Conservation (phyloP, 1,140 invertebrate species). For the Scaptomyza montana region DNA sequence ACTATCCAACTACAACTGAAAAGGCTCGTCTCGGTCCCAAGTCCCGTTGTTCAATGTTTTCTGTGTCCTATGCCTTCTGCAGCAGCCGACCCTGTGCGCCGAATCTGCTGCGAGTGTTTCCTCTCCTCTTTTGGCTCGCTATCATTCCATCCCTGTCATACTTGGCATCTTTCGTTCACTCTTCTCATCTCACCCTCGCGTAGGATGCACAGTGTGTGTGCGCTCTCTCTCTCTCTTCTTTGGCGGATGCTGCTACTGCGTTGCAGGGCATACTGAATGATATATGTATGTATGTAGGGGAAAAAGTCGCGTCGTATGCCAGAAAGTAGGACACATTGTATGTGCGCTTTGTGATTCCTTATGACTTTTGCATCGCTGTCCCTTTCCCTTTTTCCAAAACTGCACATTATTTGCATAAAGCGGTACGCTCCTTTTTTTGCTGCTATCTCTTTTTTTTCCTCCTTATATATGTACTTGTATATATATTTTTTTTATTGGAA, state of each 20-base stretch:
- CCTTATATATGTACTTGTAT: not conserved
- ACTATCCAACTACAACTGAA: conserved; percentile 82
- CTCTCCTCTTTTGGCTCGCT: conserved; percentile 7
- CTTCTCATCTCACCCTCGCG: not conserved
- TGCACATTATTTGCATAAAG: conserved; percentile 44
- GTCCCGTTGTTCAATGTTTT: conserved; percentile 12
- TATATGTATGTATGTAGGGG: conserved; percentile 43
- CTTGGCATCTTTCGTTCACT: not conserved
- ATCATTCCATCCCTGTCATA: not conserved
- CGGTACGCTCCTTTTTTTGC: conserved; percentile 7
- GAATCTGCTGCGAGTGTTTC: conserved; percentile 46
- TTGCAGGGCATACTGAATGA: not conserved
- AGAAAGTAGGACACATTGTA: conserved; percentile 75
- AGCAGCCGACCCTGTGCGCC: conserved; percentile 76
- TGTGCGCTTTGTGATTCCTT: conserved; percentile 21
- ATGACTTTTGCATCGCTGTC: conserved; percentile 7
- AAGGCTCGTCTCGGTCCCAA: conserved; percentile 56
- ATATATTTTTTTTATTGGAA: conserved; percentile 34
- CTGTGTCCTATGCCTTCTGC: conserved; percentile 26
- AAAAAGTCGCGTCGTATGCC: conserved; percentile 57
- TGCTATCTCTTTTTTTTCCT: not conserved
- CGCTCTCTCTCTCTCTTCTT: not conserved
- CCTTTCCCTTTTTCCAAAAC: conserved; percentile 22
- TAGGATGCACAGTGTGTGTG: not conserved
- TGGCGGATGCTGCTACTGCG: conserved; percentile 23